A percentile compares a stretch with the other conserved stretches of the same genome.
Evolutionary conservation across 2,113 vertebrate species (phyloP).

Genomic region (Garra rufa): DNA sequence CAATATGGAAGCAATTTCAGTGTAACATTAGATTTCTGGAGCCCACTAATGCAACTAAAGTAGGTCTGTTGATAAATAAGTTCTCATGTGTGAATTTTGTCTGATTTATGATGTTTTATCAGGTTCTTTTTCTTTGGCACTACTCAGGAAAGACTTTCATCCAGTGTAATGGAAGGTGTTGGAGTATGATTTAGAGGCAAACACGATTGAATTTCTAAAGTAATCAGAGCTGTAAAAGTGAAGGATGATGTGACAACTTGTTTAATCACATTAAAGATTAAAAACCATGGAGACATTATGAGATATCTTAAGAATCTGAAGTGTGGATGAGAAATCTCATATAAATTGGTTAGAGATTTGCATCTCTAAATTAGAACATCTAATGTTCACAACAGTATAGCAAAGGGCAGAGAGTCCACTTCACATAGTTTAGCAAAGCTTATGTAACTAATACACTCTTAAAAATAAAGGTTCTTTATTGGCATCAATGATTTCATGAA

Average conservation of each 20-base stretch:
- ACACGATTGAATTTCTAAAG: conserved; percentile 7
- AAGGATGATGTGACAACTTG: conserved; percentile 58
- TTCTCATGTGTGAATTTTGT: not conserved
- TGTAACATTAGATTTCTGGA: not conserved
- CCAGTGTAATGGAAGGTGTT: not conserved
- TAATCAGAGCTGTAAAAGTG: conserved; percentile 61
- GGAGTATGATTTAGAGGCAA: conserved; percentile 1
- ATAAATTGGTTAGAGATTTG: not conserved
- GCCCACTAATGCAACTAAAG: not conserved
- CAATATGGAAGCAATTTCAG: not conserved
- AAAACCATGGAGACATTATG: conserved; percentile 9
- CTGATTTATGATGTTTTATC: not conserved
- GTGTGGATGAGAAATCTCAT: conserved; percentile 11
- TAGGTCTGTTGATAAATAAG: not conserved
- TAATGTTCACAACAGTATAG: not conserved
- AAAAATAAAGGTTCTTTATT: no score
- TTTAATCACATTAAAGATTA: conserved; percentile 66
- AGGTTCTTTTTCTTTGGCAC: not conserved
- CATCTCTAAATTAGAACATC: not conserved
- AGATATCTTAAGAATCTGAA: conserved; percentile 7
- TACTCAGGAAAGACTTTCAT: not conserved
- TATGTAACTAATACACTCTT: not conserved
- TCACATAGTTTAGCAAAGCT: not conserved
- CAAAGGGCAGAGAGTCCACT: not conserved
- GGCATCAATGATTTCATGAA: no score